Evolutionary conservation across 2,888 invertebrate genomes (phyloP).

Genomic region (Labia minor): DNA sequence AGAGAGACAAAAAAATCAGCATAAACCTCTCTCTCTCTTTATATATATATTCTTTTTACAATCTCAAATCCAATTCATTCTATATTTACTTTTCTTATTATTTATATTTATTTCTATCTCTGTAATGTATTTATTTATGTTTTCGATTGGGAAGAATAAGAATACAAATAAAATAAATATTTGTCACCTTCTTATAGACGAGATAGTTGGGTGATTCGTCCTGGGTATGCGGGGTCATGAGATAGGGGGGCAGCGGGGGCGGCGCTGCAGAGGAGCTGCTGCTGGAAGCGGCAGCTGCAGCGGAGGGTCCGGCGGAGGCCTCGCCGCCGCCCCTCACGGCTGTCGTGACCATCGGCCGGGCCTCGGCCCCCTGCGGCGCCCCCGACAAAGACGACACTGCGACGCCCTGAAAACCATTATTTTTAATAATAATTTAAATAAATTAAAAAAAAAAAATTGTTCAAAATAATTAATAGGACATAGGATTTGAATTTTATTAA

Average conservation of each 20-base stretch:
- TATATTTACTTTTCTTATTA: neutral
- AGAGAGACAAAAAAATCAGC: too few species aligned
- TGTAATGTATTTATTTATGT: too few species aligned
- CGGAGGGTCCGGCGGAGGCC: slow-evolving; percentile 32
- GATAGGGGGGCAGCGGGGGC: slow-evolving; percentile 27
- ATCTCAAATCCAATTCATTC: too few species aligned
- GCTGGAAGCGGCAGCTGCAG: slow-evolving; percentile 32
- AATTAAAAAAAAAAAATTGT: too few species aligned
- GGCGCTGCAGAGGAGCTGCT: slow-evolving; percentile 27
- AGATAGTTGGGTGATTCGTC: slow-evolving; percentile 82
- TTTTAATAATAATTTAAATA: too few species aligned
- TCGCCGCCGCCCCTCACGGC: slow-evolving; percentile 27
- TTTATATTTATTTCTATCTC: too few species aligned
- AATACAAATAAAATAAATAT: neutral
- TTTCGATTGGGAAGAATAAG: neutral
- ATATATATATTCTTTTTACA: too few species aligned
- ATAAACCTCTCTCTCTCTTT: too few species aligned
- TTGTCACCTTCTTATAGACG: slow-evolving; percentile 70
- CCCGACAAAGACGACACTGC: slow-evolving; percentile 14
- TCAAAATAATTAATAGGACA: too few species aligned
- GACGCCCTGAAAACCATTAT: neutral
- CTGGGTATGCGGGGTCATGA: slow-evolving; percentile 43
- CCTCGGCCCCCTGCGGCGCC: slow-evolving; percentile 2
- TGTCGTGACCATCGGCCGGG: slow-evolving; percentile 16
- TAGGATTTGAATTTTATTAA: too few species aligned